Conservation (phyloP, 2,888 invertebrate species). For the Rotaria macrura region DNA sequence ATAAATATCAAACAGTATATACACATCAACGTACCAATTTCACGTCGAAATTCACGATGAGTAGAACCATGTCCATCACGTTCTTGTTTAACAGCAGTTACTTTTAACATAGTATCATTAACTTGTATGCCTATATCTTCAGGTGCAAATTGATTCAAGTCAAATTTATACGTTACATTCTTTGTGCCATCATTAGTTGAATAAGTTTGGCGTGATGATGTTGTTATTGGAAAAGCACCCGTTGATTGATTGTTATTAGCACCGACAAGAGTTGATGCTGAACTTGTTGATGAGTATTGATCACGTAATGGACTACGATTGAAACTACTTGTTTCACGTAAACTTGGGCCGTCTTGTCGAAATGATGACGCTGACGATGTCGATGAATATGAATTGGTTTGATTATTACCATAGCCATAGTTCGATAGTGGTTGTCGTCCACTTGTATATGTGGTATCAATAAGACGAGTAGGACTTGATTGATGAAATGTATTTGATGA, state of each 20-base stretch:
- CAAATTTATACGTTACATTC: conserved; percentile 29
- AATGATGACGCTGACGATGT: not conserved
- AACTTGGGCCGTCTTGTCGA: not conserved
- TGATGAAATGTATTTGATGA: no score
- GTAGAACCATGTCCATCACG: conserved; percentile 23
- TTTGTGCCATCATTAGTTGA: not conserved
- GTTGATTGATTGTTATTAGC: not conserved
- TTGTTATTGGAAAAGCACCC: not conserved
- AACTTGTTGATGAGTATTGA: not conserved
- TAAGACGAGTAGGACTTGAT: conserved; percentile 16
- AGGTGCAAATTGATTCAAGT: conserved; percentile 29
- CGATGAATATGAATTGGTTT: not conserved
- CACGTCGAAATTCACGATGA: conserved; percentile 30
- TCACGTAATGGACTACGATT: not conserved
- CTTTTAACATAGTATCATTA: conserved; percentile 28
- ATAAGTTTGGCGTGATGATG: not conserved
- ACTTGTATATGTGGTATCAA: not conserved
- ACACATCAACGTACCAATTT: not conserved
- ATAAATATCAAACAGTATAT: no score
- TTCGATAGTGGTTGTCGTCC: not conserved
- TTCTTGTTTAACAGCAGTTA: conserved; percentile 29
- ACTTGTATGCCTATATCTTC: conserved; percentile 33
- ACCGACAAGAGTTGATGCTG: not conserved
- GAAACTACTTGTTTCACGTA: not conserved
- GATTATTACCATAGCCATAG: not conserved